These are phyloP conservation scores for Pteronotus mesoamericanus DNA, from an alignment of 2,797 vertebrate genomes.

Conservation along the genomic window DNA sequence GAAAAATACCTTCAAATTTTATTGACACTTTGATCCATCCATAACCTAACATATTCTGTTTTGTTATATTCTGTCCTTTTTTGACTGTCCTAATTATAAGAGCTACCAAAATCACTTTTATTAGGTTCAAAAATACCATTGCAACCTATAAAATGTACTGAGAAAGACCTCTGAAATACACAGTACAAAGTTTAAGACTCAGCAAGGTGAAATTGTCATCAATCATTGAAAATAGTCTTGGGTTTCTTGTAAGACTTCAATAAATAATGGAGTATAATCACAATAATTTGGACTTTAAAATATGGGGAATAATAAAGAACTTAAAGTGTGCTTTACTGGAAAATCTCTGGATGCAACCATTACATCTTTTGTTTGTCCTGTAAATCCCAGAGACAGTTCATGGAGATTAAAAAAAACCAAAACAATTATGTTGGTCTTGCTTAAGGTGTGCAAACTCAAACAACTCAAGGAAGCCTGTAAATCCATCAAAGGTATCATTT, in stretches of 20 bases:
- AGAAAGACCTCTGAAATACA: neutral
- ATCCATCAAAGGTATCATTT: neutral
- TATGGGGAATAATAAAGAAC: conserved; percentile 61
- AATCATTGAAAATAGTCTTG: neutral
- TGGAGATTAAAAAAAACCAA: neutral
- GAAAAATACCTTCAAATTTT: neutral
- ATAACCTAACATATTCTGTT: neutral
- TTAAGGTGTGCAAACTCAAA: conserved; percentile 67
- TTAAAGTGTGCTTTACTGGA: conserved; percentile 66
- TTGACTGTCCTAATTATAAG: neutral
- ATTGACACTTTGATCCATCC: neutral
- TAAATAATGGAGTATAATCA: neutral
- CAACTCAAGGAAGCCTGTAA: conserved; percentile 30
- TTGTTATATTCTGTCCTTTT: neutral
- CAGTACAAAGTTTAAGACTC: neutral
- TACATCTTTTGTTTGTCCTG: conserved; percentile 48
- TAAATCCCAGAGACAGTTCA: conserved; percentile 37
- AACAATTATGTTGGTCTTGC: conserved; percentile 60
- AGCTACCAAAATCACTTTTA: neutral
- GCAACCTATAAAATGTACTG: neutral
- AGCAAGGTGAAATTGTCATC: neutral
- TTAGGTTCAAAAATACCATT: neutral
- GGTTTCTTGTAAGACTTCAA: conserved; percentile 25
- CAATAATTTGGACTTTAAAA: conserved; percentile 55
- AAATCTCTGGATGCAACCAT: conserved; percentile 63